Conservation (phyloP, 2,888 invertebrate genomes). For the Nebria brevicollis region DNA sequence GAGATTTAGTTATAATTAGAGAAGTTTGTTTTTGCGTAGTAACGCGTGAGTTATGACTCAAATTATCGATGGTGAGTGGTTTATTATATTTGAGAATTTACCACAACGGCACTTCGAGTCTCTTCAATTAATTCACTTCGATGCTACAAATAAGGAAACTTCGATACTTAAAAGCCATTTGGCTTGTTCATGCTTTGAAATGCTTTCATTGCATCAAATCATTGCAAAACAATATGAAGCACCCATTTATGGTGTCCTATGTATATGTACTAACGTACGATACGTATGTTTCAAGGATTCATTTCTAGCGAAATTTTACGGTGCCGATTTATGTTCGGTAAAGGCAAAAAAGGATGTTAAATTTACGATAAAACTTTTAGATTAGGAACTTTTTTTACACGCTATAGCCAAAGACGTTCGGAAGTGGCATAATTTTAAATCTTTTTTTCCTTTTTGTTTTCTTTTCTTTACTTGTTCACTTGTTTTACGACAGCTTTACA, state of each 20-base stretch:
- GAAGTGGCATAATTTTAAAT: slow-evolving; percentile 29
- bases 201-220: too few species aligned
- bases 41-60: too few species aligned
- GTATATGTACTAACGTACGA: too few species aligned
- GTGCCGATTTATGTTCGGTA: slow-evolving; percentile 18
- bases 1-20: too few species aligned
- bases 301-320: slow-evolving; percentile 21
- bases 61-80: too few species aligned
- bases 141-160: neutral
- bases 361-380: slow-evolving; percentile 36
- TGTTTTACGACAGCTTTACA: neutral
- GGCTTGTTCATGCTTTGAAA: neutral
- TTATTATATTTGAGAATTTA: too few species aligned
- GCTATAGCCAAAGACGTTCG: neutral
- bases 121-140: neutral
- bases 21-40: too few species aligned
- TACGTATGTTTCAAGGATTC: neutral
- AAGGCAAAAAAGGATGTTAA: slow-evolving; percentile 24
- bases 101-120: too few species aligned
- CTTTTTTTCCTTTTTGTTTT: neutral
- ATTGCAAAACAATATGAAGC: too few species aligned
- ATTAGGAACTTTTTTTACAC: slow-evolving; percentile 7
- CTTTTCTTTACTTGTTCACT: neutral
- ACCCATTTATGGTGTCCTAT: too few species aligned
- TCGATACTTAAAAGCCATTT: neutral